phyloP scores from a whole-genome alignment of 2,888 invertebrate genomes.

The Drosophila melanosoma region DNA sequence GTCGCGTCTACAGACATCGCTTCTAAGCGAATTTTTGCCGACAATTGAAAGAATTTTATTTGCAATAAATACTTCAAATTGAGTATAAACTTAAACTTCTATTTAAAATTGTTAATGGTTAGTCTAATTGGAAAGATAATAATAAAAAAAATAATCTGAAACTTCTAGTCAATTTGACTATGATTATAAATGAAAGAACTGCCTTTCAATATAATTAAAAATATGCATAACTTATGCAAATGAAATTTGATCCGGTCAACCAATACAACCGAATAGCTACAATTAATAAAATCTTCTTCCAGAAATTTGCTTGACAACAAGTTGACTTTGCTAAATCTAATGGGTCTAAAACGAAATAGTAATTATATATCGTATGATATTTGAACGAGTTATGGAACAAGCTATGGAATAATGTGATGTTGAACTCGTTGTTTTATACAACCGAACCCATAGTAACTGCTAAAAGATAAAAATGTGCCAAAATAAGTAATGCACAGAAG shows the following conservation, averaged over 20 bases:
- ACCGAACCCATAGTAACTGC: accelerated
- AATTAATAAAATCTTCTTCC: background rate
- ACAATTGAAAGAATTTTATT: background rate
- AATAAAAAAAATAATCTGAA: background rate
- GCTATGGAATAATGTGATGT: background rate
- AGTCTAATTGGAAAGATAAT: background rate
- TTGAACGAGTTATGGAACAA: background rate
- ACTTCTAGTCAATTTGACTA: too few species aligned
- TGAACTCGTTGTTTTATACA: accelerated
- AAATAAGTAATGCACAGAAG: background rate
- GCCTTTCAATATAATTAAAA: background rate
- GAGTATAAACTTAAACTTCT: background rate
- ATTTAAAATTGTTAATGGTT: background rate
- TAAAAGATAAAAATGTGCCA: background rate
- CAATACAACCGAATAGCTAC: background rate
- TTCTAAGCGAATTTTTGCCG: conserved; percentile 43
- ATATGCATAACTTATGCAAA: background rate
- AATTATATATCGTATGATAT: background rate
- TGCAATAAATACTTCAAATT: conserved; percentile 32
- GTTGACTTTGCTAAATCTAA: background rate
- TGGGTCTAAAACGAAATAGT: background rate
- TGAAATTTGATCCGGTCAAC: background rate
- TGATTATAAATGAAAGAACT: background rate
- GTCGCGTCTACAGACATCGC: conserved; percentile 68
- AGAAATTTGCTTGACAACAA: background rate